Base-by-base conservation (phyloP, 2,797 vertebrate species). In the Lepus oiostolus region DNA sequence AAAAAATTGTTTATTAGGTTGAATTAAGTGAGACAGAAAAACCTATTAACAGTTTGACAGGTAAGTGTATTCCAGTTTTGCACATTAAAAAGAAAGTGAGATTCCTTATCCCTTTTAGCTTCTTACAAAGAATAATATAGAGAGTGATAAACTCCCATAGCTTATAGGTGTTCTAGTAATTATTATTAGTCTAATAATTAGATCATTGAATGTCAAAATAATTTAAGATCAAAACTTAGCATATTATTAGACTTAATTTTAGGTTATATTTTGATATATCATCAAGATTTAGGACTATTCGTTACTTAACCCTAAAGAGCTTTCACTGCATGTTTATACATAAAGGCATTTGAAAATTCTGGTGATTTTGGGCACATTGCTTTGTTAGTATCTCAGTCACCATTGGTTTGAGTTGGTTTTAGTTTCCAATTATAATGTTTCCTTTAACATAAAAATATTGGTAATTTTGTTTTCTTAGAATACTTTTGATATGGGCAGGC, bases 341-440 rank as follows among this genome's bases (percentile, higher is more conserved):
- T 32, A 80, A 82, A 58, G 17, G 30, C 16, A 70, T 50, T 62
- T 68, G 9, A 76, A 54, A 70, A 75, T 60, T 54, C 5, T 30
- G 50, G 0, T 26, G 62, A 82, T 75, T 32, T 75, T 4, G 60
- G 30, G n/a, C 38, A 60, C 8, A 0, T 50, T 35, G 2, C 6
- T 35, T 16, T 26, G 1, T 74, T 83, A 87, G 75, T 4, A 68
- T 68, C 19, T 86, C 47, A 3, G 1, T 26, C 32, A 54, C 21
- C 28, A 16, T 0, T 26, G 6, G 19, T 35, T 74, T n/a, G 3
- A 1, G 0, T 47, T 67, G 2, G 6, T 35, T 54, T 14, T 28
- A 79, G 38, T 24, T 81, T 81, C 42, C 12, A 52, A 14, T n/a
- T 22, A 24, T 42, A 80, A 26, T 1, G 30, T 47, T 62, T 79